Conservation (phyloP, 2,888 invertebrate genomes). For the Aspidiotus destructor region DNA sequence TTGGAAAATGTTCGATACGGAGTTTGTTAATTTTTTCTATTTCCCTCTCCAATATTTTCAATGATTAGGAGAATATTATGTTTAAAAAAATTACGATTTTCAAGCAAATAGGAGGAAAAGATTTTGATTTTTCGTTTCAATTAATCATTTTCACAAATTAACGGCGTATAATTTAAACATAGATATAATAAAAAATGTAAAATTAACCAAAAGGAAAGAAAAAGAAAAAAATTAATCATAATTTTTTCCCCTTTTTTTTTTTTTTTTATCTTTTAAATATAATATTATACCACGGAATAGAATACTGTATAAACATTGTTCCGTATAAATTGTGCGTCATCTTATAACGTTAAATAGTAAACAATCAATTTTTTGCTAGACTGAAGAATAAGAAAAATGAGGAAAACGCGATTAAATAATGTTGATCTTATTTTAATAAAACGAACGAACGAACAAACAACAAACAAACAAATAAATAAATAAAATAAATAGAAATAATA, state of each 20-base stretch:
- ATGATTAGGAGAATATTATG: no score
- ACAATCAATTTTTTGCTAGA: background rate
- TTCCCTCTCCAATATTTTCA: background rate
- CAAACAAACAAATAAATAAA: background rate
- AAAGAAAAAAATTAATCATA: background rate
- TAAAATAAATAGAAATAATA: background rate
- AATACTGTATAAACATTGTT: background rate
- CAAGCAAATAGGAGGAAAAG: no score
- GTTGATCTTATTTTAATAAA: background rate
- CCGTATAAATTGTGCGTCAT: background rate
- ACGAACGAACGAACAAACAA: no score
- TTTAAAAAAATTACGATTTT: no score
- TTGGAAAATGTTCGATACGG: background rate
- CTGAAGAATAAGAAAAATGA: background rate
- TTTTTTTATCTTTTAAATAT: background rate
- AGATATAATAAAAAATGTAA: background rate
- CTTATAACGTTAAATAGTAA: no score
- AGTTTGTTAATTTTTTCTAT: background rate
- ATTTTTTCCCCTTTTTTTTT: background rate
- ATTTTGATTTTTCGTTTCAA: no score
- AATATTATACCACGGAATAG: background rate
- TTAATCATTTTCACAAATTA: no score
- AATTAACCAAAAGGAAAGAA: background rate
- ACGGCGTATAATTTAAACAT: no score
- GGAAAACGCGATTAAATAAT: slow-evolving; percentile 7